Evolutionary conservation across 2,113 vertebrate species (phyloP).

Genomic region (Microtus oregoni): DNA sequence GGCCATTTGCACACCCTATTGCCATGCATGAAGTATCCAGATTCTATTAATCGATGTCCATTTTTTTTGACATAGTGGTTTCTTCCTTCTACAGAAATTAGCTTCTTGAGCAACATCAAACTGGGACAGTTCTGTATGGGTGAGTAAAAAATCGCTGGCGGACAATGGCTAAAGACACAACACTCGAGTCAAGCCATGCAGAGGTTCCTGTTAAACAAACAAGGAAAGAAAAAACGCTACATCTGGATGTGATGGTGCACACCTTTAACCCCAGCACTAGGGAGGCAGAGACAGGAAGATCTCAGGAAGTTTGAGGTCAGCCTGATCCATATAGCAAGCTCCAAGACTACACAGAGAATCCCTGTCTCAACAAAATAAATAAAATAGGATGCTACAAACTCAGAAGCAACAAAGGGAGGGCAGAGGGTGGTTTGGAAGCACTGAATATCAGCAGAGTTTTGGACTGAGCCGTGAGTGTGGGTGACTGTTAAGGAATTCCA

Average conservation of each 20-base stretch:
- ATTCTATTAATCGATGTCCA: neutral
- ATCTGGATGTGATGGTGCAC: no score
- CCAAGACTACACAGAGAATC: neutral
- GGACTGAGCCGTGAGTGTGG: neutral
- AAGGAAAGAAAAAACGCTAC: neutral
- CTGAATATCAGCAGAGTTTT: neutral
- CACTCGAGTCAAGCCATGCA: neutral
- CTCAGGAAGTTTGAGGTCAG: neutral
- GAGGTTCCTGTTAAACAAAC: neutral
- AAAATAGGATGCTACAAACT: neutral
- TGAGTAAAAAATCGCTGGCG: neutral
- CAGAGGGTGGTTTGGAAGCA: neutral
- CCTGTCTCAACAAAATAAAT: neutral
- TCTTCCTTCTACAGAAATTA: neutral
- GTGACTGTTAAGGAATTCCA: neutral
- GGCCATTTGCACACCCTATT: neutral
- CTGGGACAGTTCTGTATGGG: neutral
- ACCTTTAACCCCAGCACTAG: neutral
- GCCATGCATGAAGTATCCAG: neutral
- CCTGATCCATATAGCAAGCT: neutral
- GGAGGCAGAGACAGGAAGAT: neutral
- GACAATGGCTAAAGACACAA: neutral
- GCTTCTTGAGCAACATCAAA: neutral
- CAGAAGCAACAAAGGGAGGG: neutral
- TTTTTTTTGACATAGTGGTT: neutral